Base-by-base conservation (phyloP, 1,140 invertebrate species). In the Pseudobourletiella spinata region DNA sequence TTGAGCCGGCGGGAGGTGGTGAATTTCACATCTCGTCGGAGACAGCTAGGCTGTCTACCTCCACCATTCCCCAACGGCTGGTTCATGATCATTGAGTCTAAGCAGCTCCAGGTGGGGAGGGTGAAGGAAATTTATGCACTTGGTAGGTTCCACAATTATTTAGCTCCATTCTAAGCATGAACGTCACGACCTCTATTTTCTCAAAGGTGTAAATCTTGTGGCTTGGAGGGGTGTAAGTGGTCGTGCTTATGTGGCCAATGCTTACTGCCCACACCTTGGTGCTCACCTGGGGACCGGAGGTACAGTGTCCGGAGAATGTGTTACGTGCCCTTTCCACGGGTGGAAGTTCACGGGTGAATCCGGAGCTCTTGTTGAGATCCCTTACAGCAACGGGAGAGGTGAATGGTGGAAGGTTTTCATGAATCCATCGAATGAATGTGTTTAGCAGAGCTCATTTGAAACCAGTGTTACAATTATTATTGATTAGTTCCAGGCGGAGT, bases 191-290 rank as follows among this genome's bases (percentile, higher is more conserved):
- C n/a, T 20, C 26, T 16, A 1, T 44, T 57, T 50, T n/a, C 22
- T 35, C 35, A 1, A 69, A 81, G 80, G 80, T 20, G 59, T 76
- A 32, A 73, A 79, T 42, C 66, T 83, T 20, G 78, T 77, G 1
- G 75, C 81, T 4, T 80, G 81, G 66, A 70, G 82, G 24, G 61
- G 59, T 8, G 73, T 77, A 29, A 65, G 73, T 59, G 79, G 79
- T 0, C 64, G 73, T 8, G 74, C 72, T 0, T 76, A 77, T 59
- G 75, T 78, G 1, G 59, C 81, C 8, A 79, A 83, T 68, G 80
- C 81, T 18, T 82, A 81, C 69, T 83, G 81, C 68, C 80, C 81
- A 3, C 81, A 83, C 72, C 72, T 82, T 67, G 82, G 82, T 15
- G 81, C 81, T 3, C 77, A 83, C 71, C 70, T 83, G 57, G 79